phyloP scores from a whole-genome alignment of 2,797 vertebrate species.

The Eulemur rubriventer region DNA sequence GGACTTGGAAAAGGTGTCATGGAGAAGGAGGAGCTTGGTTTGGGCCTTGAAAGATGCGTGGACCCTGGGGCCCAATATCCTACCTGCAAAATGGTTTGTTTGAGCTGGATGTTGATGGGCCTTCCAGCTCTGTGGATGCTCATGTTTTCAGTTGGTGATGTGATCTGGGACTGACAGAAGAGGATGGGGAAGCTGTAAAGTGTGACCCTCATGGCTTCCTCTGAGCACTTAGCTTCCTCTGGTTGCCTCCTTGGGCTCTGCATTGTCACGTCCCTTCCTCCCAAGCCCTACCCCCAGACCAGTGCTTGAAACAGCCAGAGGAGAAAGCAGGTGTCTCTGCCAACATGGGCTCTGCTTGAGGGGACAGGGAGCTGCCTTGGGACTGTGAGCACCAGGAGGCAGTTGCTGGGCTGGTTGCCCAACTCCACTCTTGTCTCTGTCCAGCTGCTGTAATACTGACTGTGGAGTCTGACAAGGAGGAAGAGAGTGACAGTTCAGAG shows the following conservation, averaged over 20 bases:
- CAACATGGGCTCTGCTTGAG: not conserved
- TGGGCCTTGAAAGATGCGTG: not conserved
- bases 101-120: not conserved
- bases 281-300: not conserved
- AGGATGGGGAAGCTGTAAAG: not conserved
- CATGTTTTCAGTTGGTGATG: not conserved
- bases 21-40: not conserved
- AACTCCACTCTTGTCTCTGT: conserved; percentile 85
- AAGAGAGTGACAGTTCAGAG: conserved; percentile 89
- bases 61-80: not conserved
- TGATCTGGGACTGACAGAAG: not conserved
- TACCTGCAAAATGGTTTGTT: conserved; percentile 11
- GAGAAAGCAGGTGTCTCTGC: not conserved
- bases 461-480: conserved; percentile 89
- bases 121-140: not conserved
- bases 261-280: not conserved
- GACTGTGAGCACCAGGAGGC: not conserved
- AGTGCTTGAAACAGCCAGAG: not conserved
- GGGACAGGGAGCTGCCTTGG: not conserved
- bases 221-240: not conserved
- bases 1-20: conserved; percentile 7
- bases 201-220: not conserved
- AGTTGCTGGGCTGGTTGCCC: not conserved
- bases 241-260: not conserved
- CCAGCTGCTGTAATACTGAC: conserved; percentile 82